These are phyloP conservation scores for Mesochorus sp. DNA, from an alignment of 2,888 invertebrate species.

Conservation along the genomic window DNA sequence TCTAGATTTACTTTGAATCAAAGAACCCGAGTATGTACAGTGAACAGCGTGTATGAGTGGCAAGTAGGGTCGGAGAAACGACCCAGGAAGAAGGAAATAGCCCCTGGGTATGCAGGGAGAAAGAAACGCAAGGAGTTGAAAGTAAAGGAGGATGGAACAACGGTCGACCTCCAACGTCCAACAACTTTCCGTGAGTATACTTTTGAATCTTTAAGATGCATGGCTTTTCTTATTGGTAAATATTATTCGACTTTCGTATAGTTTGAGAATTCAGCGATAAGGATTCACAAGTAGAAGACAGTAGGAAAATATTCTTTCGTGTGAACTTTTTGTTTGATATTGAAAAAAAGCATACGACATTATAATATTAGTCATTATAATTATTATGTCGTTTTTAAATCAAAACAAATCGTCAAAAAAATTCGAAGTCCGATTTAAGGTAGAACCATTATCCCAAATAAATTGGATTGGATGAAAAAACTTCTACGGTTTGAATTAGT, in stretches of 20 bases:
- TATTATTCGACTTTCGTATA: neutral
- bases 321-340: neutral
- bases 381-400: no score
- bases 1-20: conserved; percentile 67
- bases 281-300: no score
- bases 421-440: no score
- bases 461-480: no score
- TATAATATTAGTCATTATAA: no score
- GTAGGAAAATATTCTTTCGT: no score
- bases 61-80: conserved; percentile 24
- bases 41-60: conserved; percentile 46
- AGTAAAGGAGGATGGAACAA: conserved; percentile 3
- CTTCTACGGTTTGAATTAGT: no score
- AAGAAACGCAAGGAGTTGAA: conserved; percentile 31
- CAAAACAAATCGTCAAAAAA: no score
- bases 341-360: no score
- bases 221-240: conserved; percentile 22
- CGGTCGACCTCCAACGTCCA: neutral
- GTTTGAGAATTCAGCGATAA: no score
- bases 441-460: no score
- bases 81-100: conserved; percentile 41
- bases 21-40: conserved; percentile 60
- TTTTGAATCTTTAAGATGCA: conserved; percentile 22
- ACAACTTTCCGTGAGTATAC: conserved; percentile 4
- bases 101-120: conserved; percentile 32